Percentiles rank a stretch among this genome's conserved stretches.
These are phyloP conservation scores for Dendrocincla fuliginosa DNA, from an alignment of 2,797 vertebrate genomes.

Conservation along the genomic window DNA sequence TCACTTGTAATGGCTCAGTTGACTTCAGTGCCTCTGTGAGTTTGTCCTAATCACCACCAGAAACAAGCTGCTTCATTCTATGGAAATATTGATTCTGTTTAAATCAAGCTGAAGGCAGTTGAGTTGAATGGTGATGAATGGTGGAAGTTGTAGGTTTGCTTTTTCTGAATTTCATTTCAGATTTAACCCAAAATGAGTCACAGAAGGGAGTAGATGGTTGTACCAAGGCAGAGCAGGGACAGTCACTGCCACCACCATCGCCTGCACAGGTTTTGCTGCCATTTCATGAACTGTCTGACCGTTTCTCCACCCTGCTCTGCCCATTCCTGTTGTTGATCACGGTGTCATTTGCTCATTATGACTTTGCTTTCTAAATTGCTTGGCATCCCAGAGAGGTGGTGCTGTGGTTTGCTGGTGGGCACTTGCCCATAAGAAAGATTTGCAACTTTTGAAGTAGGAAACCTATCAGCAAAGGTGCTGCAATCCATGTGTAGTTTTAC, in stretches of 20 bases:
- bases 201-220: background rate
- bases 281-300: accelerated
- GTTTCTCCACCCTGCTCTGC: background rate
- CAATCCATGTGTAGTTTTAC: background rate
- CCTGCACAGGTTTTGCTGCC: background rate
- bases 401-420: background rate
- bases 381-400: background rate
- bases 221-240: background rate
- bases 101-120: background rate
- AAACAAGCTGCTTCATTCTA: background rate
- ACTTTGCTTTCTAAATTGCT: background rate
- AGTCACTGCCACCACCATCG: accelerated
- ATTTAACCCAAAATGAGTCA: background rate
- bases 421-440: background rate
- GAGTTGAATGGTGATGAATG: background rate
- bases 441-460: background rate
- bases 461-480: background rate
- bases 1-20: background rate
- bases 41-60: background rate
- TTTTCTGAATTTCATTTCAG: background rate
- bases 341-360: background rate
- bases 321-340: background rate
- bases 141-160: background rate
- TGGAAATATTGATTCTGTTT: constrained; percentile 15
- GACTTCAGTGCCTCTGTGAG: background rate